These are phyloP conservation scores for Poecilia picta DNA, from an alignment of 2,797 vertebrate genomes.

Conservation along the genomic window DNA sequence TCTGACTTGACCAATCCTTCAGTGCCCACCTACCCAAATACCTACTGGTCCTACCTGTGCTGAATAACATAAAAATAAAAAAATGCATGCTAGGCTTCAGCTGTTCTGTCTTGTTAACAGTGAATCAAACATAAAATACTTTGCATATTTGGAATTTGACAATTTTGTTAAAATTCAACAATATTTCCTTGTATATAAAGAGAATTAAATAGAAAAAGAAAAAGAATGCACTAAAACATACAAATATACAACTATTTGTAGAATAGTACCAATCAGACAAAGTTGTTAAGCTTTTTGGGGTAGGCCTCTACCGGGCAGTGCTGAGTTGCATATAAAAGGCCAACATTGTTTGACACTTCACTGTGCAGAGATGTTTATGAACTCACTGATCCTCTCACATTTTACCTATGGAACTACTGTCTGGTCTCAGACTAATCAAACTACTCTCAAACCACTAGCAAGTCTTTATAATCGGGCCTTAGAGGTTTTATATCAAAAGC, in stretches of 20 bases:
- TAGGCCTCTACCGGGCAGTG: neutral
- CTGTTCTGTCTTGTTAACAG: conserved; percentile 21
- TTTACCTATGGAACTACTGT: no score
- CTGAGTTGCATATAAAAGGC: neutral
- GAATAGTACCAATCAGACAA: neutral
- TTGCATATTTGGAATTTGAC: neutral
- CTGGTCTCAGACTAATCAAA: no score
- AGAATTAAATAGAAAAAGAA: neutral
- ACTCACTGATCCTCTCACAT: no score
- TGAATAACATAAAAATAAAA: conserved; percentile 30
- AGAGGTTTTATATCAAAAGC: no score
- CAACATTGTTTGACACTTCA: no score
- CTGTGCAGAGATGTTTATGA: no score
- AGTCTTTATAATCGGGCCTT: no score
- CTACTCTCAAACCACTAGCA: no score
- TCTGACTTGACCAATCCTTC: conserved; percentile 36
- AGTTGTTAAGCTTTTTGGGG: neutral
- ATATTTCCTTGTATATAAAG: neutral
- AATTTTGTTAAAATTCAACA: neutral
- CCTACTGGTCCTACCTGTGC: conserved; percentile 41
- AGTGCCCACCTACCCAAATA: conserved; percentile 24
- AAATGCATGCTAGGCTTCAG: conserved; percentile 11
- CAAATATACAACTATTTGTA: neutral
- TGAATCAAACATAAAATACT: conserved; percentile 15
- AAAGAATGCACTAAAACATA: neutral